Evolutionary conservation across 1,140 invertebrate genomes (phyloP).

Genomic region (Drosophila ohnishii): DNA sequence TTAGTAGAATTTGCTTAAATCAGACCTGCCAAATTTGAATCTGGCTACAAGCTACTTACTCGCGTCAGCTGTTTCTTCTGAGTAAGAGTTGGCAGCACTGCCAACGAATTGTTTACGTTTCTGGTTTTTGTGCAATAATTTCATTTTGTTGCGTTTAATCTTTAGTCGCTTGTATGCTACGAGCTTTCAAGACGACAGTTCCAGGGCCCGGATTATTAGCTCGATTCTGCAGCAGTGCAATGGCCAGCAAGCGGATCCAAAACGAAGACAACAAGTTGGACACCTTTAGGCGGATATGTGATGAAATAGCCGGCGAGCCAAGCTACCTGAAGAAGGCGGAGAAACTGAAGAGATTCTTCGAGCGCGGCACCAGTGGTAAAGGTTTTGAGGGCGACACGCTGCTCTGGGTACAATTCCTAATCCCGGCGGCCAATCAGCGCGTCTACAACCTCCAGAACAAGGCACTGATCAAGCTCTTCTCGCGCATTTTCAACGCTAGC

Average conservation of each 20-base stretch:
- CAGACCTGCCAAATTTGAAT: background rate
- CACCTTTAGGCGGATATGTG: slow-evolving; percentile 91
- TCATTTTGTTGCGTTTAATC: slow-evolving; percentile 10
- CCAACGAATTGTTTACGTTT: background rate
- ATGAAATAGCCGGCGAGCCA: slow-evolving; percentile 88
- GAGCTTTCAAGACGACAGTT: background rate
- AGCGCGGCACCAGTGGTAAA: slow-evolving; percentile 75
- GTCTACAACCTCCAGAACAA: slow-evolving; percentile 97
- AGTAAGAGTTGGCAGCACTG: background rate
- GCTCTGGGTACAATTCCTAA: slow-evolving; percentile 93
- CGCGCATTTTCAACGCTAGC: slow-evolving; percentile 89
- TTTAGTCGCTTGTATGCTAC: slow-evolving; percentile 15
- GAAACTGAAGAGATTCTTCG: slow-evolving; percentile 87
- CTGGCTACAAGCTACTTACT: background rate
- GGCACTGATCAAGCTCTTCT: slow-evolving; percentile 94
- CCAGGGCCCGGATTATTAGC: background rate
- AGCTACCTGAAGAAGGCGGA: slow-evolving; percentile 93
- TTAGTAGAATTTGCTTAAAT: no score
- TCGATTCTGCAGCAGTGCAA: slow-evolving; percentile 16
- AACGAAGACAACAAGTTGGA: slow-evolving; percentile 89
- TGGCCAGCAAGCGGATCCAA: slow-evolving; percentile 39
- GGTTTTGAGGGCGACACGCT: slow-evolving; percentile 90
- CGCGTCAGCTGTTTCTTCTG: background rate
- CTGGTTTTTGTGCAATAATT: background rate
- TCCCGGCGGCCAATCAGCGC: slow-evolving; percentile 91